These are phyloP conservation scores for Oreochromis spilurus DNA, from an alignment of 2,113 vertebrate genomes.

Conservation along the genomic window DNA sequence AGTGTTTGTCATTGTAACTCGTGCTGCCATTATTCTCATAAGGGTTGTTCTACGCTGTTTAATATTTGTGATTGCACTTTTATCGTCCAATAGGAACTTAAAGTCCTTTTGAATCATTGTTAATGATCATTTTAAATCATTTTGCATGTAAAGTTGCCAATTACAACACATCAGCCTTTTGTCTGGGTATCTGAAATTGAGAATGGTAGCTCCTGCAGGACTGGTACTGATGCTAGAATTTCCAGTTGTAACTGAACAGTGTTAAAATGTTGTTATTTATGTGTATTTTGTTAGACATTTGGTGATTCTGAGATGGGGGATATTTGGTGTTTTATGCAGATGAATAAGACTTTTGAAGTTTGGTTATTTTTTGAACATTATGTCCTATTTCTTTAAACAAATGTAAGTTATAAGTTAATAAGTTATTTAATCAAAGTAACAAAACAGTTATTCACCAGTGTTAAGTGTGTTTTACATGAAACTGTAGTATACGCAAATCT, in stretches of 20 bases:
- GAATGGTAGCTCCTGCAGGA: not conserved
- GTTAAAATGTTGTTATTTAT: not conserved
- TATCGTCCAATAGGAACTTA: not conserved
- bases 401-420: not conserved
- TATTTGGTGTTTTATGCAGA: not conserved
- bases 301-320: too few relatives aligned
- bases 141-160: not conserved
- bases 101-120: not conserved
- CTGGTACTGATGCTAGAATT: fast-evolving
- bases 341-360: not conserved
- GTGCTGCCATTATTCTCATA: not conserved
- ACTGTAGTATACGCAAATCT: not conserved
- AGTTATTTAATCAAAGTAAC: not conserved
- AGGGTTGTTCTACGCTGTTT: fast-evolving
- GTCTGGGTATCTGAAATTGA: not conserved
- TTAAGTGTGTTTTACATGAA: not conserved
- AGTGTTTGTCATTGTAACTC: not conserved
- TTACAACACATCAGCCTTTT: not conserved
- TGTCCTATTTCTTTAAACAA: not conserved
- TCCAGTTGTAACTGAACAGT: not conserved
- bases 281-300: not conserved
- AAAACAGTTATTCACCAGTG: not conserved
- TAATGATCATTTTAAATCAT: not conserved
- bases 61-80: not conserved
- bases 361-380: not conserved